A percentile compares a stretch with the other conserved stretches of the same genome.
phyloP scores from a whole-genome alignment of 2,797 vertebrate genomes.

The Platyrinchus mystaceus region DNA sequence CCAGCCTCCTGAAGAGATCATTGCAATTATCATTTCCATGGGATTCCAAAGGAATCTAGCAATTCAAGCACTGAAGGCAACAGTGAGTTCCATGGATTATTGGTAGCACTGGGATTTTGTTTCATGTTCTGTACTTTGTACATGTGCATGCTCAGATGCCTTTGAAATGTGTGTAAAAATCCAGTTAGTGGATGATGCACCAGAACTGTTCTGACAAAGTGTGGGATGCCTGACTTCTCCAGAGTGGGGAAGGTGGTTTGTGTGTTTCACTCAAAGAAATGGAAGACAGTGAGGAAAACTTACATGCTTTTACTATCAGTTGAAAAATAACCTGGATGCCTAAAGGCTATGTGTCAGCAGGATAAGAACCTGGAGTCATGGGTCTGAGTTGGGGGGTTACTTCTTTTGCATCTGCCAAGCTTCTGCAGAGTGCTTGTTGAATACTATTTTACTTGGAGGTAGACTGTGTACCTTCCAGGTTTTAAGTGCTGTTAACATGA shows the following conservation, averaged over 20 bases:
- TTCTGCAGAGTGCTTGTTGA: neutral
- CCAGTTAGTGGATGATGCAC: neutral
- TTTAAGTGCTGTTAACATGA: neutral
- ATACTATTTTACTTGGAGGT: neutral
- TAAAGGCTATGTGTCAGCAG: neutral
- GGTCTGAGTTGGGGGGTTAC: neutral
- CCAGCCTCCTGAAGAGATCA: slow-evolving; percentile 93
- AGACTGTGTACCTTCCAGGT: neutral
- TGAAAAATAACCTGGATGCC: neutral
- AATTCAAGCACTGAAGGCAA: slow-evolving; percentile 87
- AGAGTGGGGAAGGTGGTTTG: neutral
- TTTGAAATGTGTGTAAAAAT: neutral
- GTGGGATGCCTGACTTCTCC: neutral
- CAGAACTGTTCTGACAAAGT: neutral
- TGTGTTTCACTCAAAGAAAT: neutral
- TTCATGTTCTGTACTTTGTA: neutral
- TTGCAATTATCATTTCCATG: slow-evolving; percentile 95
- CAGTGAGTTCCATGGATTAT: slow-evolving; percentile 77
- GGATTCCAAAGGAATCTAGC: slow-evolving; percentile 92
- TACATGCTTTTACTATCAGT: neutral
- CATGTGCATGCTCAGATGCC: fast-evolving
- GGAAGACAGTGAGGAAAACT: neutral
- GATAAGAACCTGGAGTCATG: neutral
- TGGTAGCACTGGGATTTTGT: neutral
- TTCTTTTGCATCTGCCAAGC: neutral